These are phyloP conservation scores for Alcis repandata DNA, from an alignment of 2,888 invertebrate genomes.

Conservation along the genomic window DNA sequence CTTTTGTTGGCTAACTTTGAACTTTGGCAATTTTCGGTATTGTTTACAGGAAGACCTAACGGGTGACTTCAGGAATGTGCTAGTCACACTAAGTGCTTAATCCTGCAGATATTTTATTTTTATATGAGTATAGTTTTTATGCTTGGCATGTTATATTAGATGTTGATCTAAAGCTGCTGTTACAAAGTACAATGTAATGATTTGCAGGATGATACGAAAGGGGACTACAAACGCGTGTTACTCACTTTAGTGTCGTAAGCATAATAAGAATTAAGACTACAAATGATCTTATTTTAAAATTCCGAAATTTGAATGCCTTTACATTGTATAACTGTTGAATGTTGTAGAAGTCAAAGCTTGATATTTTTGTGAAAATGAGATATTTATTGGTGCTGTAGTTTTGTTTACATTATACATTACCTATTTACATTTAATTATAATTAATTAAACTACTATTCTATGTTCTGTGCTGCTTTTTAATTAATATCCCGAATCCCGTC, in stretches of 20 bases:
- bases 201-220: slow-evolving; percentile 90
- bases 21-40: slow-evolving; percentile 69
- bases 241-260: slow-evolving; percentile 84
- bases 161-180: slow-evolving; percentile 54
- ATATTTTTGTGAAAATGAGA: slow-evolving; percentile 85
- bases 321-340: slow-evolving; percentile 79
- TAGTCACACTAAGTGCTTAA: slow-evolving; percentile 87
- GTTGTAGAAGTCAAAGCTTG: slow-evolving; percentile 74
- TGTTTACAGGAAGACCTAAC: slow-evolving; percentile 89
- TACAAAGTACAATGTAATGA: slow-evolving; percentile 75
- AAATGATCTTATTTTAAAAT: slow-evolving; percentile 59
- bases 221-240: slow-evolving; percentile 90
- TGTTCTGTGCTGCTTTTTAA: slow-evolving; percentile 69
- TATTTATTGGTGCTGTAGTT: slow-evolving; percentile 87
- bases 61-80: slow-evolving; percentile 89
- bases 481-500: slow-evolving; percentile 80
- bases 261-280: slow-evolving; percentile 71
- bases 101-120: slow-evolving; percentile 72
- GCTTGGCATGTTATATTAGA: slow-evolving; percentile 65
- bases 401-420: slow-evolving; percentile 82
- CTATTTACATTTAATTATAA: slow-evolving; percentile 74
- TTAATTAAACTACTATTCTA: slow-evolving; percentile 65
- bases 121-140: slow-evolving; percentile 63
- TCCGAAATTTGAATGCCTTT: slow-evolving; percentile 77
- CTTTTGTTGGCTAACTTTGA: slow-evolving; percentile 62